Evolutionary conservation across 1,140 invertebrate species (phyloP).

Genomic region (Caenorhabditis latens): DNA sequence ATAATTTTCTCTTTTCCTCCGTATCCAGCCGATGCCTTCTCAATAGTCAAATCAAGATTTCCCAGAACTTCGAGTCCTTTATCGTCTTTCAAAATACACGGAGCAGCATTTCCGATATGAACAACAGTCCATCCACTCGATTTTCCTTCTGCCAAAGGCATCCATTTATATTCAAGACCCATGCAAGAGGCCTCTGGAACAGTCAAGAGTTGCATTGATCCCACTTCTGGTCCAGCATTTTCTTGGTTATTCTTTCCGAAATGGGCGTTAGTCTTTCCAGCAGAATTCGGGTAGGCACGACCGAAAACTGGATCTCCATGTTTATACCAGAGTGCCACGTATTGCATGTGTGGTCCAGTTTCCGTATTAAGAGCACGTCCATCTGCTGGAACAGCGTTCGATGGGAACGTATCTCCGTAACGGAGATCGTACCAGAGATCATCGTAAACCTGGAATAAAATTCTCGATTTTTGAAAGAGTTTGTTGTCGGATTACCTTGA

Average conservation of each 20-base stretch:
- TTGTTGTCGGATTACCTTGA: conserved; percentile 49
- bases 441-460: conserved; percentile 56
- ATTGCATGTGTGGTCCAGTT: conserved; percentile 59
- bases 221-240: conserved; percentile 64
- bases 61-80: conserved; percentile 58
- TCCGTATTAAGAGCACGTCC: conserved; percentile 62
- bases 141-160: conserved; percentile 57
- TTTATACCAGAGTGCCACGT: conserved; percentile 68
- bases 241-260: conserved; percentile 66
- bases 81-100: conserved; percentile 57
- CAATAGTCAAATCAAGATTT: conserved; percentile 55
- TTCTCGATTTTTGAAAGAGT: background rate
- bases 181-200: conserved; percentile 50
- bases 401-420: conserved; percentile 62
- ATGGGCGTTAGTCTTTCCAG: conserved; percentile 56
- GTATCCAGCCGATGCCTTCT: conserved; percentile 63
- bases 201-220: conserved; percentile 63
- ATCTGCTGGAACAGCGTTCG: conserved; percentile 60
- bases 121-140: conserved; percentile 63
- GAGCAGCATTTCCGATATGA: conserved; percentile 61
- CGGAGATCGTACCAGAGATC: conserved; percentile 68
- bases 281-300: conserved; percentile 57
- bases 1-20: conserved; percentile 64
- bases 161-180: conserved; percentile 63
- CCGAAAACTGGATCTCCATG: conserved; percentile 67